Evolutionary conservation across 2,797 vertebrate genomes (phyloP), one percentile per base, ranked within the genome.

Genomic region (Gymnothorax reevesii): DNA sequence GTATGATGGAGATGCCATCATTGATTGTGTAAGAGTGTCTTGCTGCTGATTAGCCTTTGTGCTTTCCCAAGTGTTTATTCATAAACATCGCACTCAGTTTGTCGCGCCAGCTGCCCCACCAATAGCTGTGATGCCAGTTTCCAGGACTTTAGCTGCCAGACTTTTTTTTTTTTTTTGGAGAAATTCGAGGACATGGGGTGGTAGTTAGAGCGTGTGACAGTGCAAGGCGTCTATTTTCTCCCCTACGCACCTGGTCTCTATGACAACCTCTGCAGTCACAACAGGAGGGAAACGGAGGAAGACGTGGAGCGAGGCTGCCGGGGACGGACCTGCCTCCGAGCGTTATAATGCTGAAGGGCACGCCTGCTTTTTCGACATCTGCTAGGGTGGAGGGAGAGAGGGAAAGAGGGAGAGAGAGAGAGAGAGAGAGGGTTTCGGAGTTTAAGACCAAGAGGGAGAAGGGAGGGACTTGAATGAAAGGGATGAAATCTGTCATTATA

Each of bases 211-310:
- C 77, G 77, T 80, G 77, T 80, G 77, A 80, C 77, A 80, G 77
- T 49, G 55, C 77, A 60, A 83, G 82, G 82, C 42, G 82, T 83
- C 57, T 13, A 6, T 62, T 55, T 13, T 83, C 57, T 59, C 82
- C 62, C 82, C 15, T 59, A 33, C 57, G 59, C 57, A 62, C 82
- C 82, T 83, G 57, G 82, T 83, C 55, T 83, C 82, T 27, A 83
- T 83, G 82, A 83, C 82, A 83, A 83, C 82, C 57, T 60, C 57
- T 83, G 15, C 59, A 83, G 55, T 17, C 82, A 83, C 82, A 83
- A 83, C 82, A 59, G 82, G 82, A 83, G 59, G 82, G 55, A 83
- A 82, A 33, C 6, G 82, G 27, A 33, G 55, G 59, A 57, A 59
- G 20, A 83, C 8, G 15, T 9, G 25, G 57, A 83, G 57, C n/a